These are phyloP conservation scores for Gobionotothen gibberifrons DNA, from an alignment of 2,797 vertebrate species.

Conservation along the genomic window DNA sequence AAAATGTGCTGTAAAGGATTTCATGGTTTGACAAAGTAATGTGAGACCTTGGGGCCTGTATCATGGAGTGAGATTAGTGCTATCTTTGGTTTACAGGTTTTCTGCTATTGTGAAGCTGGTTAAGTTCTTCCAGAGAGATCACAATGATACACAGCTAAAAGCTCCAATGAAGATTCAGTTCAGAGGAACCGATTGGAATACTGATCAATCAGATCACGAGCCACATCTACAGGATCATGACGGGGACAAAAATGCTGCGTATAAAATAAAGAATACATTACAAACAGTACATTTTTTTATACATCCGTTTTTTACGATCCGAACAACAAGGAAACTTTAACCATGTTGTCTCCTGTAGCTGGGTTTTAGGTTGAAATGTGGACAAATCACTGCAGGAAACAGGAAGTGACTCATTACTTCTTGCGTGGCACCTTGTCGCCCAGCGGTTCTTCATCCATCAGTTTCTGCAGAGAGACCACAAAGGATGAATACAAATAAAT, in stretches of 20 bases:
- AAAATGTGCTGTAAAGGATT: not conserved
- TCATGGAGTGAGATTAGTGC: not conserved
- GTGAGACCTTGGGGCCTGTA: not conserved
- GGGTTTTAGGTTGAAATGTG: not conserved
- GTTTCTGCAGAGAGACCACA: constrained; percentile 72
- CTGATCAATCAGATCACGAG: not conserved
- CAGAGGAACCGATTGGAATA: not conserved
- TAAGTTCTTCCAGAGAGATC: not conserved
- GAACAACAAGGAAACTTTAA: not conserved
- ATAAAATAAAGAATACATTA: not conserved
- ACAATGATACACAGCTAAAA: not conserved
- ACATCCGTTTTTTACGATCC: not conserved
- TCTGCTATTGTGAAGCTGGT: not conserved
- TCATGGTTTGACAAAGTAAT: not conserved
- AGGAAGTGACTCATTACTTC: constrained; percentile 62
- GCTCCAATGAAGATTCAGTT: not conserved
- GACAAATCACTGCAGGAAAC: not conserved
- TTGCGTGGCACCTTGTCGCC: constrained; percentile 85
- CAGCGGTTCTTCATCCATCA: constrained; percentile 81
- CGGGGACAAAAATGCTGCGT: not conserved
- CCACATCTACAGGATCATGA: not conserved
- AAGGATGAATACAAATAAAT: not conserved
- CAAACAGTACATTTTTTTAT: not conserved
- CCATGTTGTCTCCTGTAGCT: not conserved
- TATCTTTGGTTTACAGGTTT: not conserved